A percentile compares a stretch with the other conserved stretches of the same genome.
Conservation (phyloP, 1,140 invertebrate genomes). For the Drosophila kanapiae region DNA sequence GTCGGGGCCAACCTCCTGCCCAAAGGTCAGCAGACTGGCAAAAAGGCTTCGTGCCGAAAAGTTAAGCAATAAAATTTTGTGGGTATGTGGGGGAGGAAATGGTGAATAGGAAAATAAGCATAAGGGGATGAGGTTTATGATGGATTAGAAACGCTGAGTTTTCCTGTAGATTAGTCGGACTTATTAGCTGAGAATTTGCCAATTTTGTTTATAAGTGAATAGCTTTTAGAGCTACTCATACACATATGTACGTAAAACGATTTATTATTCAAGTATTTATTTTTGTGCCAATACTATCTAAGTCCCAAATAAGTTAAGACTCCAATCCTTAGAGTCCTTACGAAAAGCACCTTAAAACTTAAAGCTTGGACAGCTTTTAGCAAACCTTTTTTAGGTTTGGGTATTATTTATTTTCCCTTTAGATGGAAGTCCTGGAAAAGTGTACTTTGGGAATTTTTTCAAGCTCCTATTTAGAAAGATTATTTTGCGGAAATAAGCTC, state of each 20-base stretch:
- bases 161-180: not conserved
- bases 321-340: not conserved
- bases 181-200: not conserved
- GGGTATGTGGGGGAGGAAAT: not conserved
- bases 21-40: conserved; percentile 61
- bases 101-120: not conserved
- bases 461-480: not conserved
- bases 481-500: not conserved
- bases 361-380: not conserved
- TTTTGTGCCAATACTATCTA: not conserved
- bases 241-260: no score
- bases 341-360: not conserved
- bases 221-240: not conserved
- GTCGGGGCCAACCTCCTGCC: conserved; percentile 15
- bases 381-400: not conserved
- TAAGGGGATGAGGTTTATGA: not conserved
- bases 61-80: conserved; percentile 69
- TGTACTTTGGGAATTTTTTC: not conserved
- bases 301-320: not conserved
- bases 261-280: not conserved
- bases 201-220: not conserved
- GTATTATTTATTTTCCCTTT: not conserved
- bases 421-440: not conserved
- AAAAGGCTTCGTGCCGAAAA: conserved; percentile 65
- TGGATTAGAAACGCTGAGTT: not conserved